These are phyloP conservation scores for Nomada flava DNA, from an alignment of 2,888 invertebrate genomes.

Conservation along the genomic window DNA sequence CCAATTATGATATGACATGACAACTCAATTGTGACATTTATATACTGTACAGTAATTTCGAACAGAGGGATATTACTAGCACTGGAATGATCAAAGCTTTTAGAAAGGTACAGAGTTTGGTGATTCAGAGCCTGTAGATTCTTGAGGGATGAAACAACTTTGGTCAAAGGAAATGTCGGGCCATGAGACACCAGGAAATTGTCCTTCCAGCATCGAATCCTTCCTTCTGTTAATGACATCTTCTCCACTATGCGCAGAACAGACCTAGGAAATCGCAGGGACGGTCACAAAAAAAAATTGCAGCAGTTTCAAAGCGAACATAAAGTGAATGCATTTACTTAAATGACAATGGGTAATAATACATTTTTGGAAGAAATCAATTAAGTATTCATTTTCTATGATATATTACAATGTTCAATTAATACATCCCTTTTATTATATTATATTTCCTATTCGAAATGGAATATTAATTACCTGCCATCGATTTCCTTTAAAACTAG, in stretches of 20 bases:
- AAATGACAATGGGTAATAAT: not conserved
- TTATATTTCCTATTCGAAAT: not conserved
- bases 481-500: too few relatives aligned
- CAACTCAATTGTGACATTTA: too few relatives aligned
- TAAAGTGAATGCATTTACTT: not conserved
- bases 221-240: constrained; percentile 54
- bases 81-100: constrained; percentile 36
- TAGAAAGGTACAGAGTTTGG: not conserved
- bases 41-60: not conserved
- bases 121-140: constrained; percentile 27
- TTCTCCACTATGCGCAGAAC: constrained; percentile 26
- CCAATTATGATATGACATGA: not conserved
- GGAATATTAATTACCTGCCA: too few relatives aligned
- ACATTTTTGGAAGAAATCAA: too few relatives aligned
- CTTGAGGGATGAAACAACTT: constrained; percentile 35
- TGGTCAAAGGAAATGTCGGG: constrained; percentile 61
- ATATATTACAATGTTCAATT: not conserved
- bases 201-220: constrained; percentile 57
- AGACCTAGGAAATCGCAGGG: not conserved
- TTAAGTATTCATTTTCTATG: too few relatives aligned
- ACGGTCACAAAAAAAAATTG: not conserved
- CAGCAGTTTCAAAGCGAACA: not conserved
- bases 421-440: not conserved
- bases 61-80: constrained; percentile 25
- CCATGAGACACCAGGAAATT: constrained; percentile 75